A percentile compares a stretch with the other conserved stretches of the same genome.
Conservation (phyloP, 2,888 invertebrate species). For the Laothoe populi region DNA sequence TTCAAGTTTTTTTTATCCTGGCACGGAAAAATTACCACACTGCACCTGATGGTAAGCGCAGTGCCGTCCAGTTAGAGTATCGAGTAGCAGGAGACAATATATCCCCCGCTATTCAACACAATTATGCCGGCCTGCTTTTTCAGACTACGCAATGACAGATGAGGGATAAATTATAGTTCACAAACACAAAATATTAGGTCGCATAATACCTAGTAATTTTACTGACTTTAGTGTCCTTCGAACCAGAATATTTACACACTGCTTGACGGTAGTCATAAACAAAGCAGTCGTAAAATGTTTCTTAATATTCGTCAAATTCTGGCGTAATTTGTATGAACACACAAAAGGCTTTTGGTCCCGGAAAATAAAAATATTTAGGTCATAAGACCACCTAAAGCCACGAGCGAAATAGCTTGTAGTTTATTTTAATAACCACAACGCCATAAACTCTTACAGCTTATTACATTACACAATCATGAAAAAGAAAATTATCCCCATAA, state of each 20-base stretch:
- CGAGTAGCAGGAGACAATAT: too few relatives aligned
- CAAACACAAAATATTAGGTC: too few relatives aligned
- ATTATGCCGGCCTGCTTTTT: too few relatives aligned
- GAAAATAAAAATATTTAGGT: background rate
- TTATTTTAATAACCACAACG: slow-evolving; percentile 17
- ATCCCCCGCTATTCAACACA: too few relatives aligned
- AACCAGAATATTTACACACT: too few relatives aligned
- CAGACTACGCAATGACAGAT: too few relatives aligned
- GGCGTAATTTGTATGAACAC: background rate
- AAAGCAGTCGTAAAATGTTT: too few relatives aligned
- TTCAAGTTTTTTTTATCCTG: background rate
- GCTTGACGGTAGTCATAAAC: too few relatives aligned
- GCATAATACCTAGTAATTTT: too few relatives aligned
- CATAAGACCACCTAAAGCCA: background rate
- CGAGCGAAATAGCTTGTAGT: background rate
- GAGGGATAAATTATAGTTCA: too few relatives aligned
- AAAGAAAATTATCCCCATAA: slow-evolving; percentile 4
- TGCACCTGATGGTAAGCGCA: background rate
- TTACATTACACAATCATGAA: slow-evolving; percentile 11
- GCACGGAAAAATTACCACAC: background rate
- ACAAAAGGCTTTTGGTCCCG: background rate
- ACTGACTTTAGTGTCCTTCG: too few relatives aligned
- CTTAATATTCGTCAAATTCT: too few relatives aligned
- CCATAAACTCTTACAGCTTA: slow-evolving; percentile 7
- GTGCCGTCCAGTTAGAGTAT: background rate